phyloP scores from a whole-genome alignment of 2,888 invertebrate species.

The Pterostichus madidus region DNA sequence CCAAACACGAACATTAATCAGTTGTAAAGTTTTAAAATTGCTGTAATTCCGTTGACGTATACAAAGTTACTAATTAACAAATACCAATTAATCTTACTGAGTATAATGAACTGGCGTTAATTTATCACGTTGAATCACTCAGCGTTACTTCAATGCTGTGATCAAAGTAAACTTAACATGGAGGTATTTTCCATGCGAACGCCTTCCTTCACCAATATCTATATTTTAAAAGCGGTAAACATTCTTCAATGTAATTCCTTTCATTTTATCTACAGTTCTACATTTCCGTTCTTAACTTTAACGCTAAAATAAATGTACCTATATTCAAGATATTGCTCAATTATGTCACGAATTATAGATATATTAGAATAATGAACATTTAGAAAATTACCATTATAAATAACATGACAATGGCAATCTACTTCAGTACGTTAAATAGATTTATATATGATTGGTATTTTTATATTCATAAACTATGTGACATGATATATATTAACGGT shows the following conservation, averaged over 20 bases:
- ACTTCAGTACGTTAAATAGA: too few species aligned
- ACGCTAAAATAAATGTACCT: too few species aligned
- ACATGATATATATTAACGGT: too few species aligned
- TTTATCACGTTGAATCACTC: constrained; percentile 61
- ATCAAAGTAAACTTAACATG: constrained; percentile 38
- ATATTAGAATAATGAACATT: too few species aligned
- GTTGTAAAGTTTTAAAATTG: constrained; percentile 62
- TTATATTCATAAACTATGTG: too few species aligned
- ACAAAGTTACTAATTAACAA: constrained; percentile 66
- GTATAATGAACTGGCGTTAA: constrained; percentile 60
- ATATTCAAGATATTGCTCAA: too few species aligned
- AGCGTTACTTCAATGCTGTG: constrained; percentile 32
- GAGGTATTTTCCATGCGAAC: constrained; percentile 36
- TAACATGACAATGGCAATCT: too few species aligned
- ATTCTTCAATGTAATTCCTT: constrained; percentile 2
- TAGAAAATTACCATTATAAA: too few species aligned
- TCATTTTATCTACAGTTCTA: background rate
- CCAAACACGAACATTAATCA: constrained; percentile 58
- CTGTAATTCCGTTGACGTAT: constrained; percentile 61
- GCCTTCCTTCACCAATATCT: background rate
- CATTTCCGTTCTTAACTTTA: too few species aligned
- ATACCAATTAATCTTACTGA: constrained; percentile 62
- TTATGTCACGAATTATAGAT: too few species aligned
- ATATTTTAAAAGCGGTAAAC: background rate
- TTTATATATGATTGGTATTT: too few species aligned